Evolutionary conservation across 1,140 invertebrate genomes (phyloP).

Genomic region (Papilio aristodemus): DNA sequence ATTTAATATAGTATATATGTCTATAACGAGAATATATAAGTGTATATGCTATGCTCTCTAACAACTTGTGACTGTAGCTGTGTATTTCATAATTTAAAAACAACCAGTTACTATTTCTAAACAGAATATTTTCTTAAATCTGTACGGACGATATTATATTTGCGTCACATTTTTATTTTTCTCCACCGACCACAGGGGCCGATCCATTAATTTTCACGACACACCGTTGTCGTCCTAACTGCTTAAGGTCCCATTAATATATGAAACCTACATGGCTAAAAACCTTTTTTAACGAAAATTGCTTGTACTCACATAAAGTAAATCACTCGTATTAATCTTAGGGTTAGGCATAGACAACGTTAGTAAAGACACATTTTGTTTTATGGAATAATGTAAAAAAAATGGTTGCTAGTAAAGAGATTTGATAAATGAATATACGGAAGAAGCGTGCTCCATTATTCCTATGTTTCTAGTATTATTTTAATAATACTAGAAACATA

Average conservation of each 20-base stretch:
- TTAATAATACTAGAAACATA: too few species aligned
- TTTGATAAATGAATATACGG: neutral
- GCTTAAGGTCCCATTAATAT: constrained; percentile 20
- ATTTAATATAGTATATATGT: too few species aligned
- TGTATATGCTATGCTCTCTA: too few species aligned
- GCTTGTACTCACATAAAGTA: neutral
- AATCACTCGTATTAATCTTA: neutral
- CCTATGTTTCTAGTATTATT: too few species aligned
- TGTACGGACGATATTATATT: neutral
- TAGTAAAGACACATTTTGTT: neutral
- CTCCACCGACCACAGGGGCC: neutral
- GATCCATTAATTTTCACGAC: constrained; percentile 22
- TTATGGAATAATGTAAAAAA: neutral
- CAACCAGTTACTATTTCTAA: too few species aligned
- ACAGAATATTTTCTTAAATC: neutral
- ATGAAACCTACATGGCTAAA: neutral
- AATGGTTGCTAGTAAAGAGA: neutral
- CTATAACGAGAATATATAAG: too few species aligned
- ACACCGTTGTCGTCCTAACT: constrained; percentile 12
- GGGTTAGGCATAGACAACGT: neutral
- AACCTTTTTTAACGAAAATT: constrained; percentile 4
- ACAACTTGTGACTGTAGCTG: too few species aligned
- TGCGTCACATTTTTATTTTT: constrained; percentile 12
- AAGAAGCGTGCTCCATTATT: too few species aligned
- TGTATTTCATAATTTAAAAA: too few species aligned